phyloP scores from a whole-genome alignment of 2,888 invertebrate genomes.

The Ptychoptera contaminata region DNA sequence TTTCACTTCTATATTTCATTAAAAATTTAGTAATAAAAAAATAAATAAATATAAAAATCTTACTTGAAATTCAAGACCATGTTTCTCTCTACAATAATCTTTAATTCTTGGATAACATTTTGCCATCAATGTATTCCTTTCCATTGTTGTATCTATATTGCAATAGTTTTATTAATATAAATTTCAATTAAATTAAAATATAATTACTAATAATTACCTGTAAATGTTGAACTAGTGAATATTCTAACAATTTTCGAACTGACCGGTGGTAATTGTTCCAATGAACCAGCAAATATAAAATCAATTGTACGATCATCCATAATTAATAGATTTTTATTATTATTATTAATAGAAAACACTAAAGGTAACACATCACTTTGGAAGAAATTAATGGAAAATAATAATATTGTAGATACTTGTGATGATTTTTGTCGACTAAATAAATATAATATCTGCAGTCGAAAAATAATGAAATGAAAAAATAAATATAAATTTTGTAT shows the following conservation, averaged over 20 bases:
- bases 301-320: constrained; percentile 89
- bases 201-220: constrained; percentile 45
- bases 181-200: neutral
- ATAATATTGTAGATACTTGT: no score
- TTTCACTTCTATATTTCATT: no score
- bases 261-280: constrained; percentile 81
- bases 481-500: no score
- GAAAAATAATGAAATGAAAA: no score
- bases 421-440: no score
- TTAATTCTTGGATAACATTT: constrained; percentile 94
- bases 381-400: no score
- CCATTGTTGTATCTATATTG: constrained; percentile 83
- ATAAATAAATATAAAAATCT: constrained; percentile 8
- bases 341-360: no score
- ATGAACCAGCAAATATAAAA: constrained; percentile 74
- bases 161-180: neutral
- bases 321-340: no score
- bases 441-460: no score
- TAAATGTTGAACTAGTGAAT: constrained; percentile 96
- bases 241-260: constrained; percentile 97
- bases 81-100: constrained; percentile 92
- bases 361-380: no score
- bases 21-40: no score
- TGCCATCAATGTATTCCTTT: constrained; percentile 93
- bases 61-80: constrained; percentile 96